Conservation (phyloP, 2,797 vertebrate species). For the Thaleichthys pacificus region DNA sequence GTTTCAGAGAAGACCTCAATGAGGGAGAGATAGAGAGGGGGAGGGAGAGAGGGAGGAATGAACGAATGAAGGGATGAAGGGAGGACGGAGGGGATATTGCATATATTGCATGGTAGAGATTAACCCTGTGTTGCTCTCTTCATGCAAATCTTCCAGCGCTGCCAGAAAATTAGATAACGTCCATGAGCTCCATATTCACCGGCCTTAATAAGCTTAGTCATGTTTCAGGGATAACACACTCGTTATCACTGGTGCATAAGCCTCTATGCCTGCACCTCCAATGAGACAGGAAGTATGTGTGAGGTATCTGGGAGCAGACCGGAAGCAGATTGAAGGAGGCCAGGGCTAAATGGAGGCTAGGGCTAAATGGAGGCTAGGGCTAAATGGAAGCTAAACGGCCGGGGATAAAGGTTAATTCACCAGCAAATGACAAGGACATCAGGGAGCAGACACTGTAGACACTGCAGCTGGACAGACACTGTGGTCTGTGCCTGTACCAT, state of each 20-base stretch:
- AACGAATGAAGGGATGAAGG: not conserved
- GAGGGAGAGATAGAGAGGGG: too few species aligned
- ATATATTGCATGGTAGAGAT: not conserved
- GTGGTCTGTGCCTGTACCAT: too few species aligned
- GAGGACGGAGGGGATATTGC: not conserved
- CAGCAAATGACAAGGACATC: conserved; percentile 39
- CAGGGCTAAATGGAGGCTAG: not conserved
- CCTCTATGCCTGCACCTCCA: not conserved
- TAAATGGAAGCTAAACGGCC: too few species aligned
- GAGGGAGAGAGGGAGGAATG: not conserved
- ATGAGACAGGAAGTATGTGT: not conserved
- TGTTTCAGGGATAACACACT: not conserved
- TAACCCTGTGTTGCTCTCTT: not conserved
- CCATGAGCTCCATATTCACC: not conserved
- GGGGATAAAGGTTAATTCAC: conserved; percentile 40
- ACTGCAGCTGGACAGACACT: not conserved
- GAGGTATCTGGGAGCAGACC: not conserved
- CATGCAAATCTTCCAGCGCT: not conserved
- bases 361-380: not conserved
- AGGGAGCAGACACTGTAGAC: conserved; percentile 34
- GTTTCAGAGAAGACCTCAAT: conserved; percentile 29
- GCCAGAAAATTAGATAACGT: not conserved
- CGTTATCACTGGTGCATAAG: not conserved
- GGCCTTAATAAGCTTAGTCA: not conserved
- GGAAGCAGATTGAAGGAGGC: not conserved